Percentiles rank a stretch among this genome's conserved stretches.
phyloP scores from a whole-genome alignment of 2,113 vertebrate genomes.

The Antidorcas marsupialis region DNA sequence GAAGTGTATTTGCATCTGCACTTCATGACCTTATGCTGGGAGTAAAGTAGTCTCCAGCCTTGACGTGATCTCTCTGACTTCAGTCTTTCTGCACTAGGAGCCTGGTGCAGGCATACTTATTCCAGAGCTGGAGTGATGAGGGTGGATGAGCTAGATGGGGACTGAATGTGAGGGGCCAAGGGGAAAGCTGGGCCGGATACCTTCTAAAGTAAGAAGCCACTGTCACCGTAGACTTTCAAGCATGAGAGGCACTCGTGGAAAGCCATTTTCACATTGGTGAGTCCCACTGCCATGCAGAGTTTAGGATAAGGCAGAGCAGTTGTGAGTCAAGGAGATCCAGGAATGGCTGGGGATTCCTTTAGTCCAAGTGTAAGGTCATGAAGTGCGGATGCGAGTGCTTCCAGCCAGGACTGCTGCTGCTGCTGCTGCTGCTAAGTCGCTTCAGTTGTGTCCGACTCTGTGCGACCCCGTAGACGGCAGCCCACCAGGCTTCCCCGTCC shows the following conservation, averaged over 20 bases:
- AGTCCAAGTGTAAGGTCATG: not conserved
- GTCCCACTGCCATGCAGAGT: not conserved
- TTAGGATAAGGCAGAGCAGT: not conserved
- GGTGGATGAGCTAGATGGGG: not conserved
- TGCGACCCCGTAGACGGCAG: too few relatives aligned
- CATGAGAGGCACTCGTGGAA: not conserved
- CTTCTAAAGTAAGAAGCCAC: not conserved
- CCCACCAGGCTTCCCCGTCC: too few relatives aligned
- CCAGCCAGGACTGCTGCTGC: not conserved
- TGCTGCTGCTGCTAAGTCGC: too few relatives aligned
- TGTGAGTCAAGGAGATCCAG: not conserved
- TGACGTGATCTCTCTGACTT: not conserved
- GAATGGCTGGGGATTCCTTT: not conserved
- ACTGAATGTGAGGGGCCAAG: not conserved
- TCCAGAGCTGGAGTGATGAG: not conserved
- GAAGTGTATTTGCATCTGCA: not conserved
- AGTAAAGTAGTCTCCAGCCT: not conserved
- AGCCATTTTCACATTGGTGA: not conserved
- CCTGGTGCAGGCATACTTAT: not conserved
- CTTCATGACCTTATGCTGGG: not conserved
- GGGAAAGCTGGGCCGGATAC: not conserved
- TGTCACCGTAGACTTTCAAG: not conserved
- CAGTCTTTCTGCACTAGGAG: not conserved
- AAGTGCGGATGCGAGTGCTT: not conserved
- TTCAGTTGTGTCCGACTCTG: too few relatives aligned